Conservation (phyloP, 2,113 vertebrate species). For the Elgaria multicarinata region DNA sequence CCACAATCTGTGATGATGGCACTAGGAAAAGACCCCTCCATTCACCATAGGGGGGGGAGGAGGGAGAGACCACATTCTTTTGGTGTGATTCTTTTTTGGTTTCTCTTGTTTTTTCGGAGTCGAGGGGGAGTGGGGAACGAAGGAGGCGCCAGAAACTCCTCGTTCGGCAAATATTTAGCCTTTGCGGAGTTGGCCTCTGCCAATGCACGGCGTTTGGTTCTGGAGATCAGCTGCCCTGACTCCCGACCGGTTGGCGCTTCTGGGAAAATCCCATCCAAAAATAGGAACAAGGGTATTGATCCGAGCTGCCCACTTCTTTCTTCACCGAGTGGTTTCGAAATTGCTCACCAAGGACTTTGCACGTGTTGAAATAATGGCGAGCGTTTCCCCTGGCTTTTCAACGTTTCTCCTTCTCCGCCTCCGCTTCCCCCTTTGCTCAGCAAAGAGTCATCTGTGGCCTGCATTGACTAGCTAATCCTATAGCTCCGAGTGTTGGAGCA, state of each 20-base stretch:
- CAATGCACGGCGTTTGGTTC: background rate
- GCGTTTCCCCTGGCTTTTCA: accelerated
- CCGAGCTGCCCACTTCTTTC: background rate
- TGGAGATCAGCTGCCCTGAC: background rate
- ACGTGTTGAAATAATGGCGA: background rate
- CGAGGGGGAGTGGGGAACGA: accelerated
- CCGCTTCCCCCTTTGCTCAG: no score
- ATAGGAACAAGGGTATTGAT: background rate
- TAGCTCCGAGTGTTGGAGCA: no score
- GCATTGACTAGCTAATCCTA: background rate
- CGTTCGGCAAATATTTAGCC: accelerated
- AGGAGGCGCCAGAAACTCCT: accelerated
- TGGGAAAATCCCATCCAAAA: background rate
- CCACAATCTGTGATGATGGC: accelerated
- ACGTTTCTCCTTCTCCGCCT: background rate
- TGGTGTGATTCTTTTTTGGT: no score
- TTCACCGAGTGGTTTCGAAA: background rate
- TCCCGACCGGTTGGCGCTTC: background rate
- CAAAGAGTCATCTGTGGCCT: background rate
- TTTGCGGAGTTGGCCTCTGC: accelerated
- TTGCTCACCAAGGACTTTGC: background rate
- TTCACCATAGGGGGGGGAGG: background rate
- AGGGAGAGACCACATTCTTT: background rate
- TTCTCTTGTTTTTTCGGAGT: background rate
- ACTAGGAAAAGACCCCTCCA: accelerated